Evolutionary conservation across 2,113 vertebrate species (phyloP).

Genomic region (Hydrochoerus hydrochaeris): DNA sequence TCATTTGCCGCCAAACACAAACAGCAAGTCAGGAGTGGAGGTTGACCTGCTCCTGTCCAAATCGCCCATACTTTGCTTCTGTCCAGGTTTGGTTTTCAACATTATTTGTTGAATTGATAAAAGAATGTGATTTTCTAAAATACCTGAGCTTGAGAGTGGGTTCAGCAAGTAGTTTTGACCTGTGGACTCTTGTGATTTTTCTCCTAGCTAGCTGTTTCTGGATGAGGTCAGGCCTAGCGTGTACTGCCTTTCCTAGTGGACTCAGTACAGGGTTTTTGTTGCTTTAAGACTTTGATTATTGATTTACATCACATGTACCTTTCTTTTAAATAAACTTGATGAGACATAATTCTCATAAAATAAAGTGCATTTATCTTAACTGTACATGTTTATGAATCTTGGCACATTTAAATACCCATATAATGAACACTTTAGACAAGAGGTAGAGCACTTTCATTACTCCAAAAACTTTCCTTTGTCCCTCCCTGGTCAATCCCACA

Average conservation of each 20-base stretch:
- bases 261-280: not conserved
- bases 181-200: not conserved
- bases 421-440: not conserved
- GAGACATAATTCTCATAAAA: not conserved
- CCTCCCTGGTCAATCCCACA: not conserved
- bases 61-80: not conserved
- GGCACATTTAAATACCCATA: not conserved
- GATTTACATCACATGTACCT: not conserved
- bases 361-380: not conserved
- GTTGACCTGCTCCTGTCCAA: not conserved
- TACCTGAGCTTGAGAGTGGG: not conserved
- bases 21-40: not conserved
- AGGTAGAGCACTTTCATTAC: not conserved
- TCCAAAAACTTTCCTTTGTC: not conserved
- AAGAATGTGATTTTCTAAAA: not conserved
- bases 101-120: not conserved
- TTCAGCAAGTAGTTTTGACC: not conserved
- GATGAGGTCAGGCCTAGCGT: not conserved
- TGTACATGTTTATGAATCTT: not conserved
- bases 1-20: not conserved
- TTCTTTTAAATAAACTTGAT: not conserved
- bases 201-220: not conserved
- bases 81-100: not conserved
- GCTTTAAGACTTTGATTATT: slow-evolving; percentile 8
- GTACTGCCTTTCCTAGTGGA: not conserved